Percentiles rank a stretch among this genome's conserved stretches.
Conservation (phyloP, 2,797 vertebrate genomes). For the Sphenodon punctatus region DNA sequence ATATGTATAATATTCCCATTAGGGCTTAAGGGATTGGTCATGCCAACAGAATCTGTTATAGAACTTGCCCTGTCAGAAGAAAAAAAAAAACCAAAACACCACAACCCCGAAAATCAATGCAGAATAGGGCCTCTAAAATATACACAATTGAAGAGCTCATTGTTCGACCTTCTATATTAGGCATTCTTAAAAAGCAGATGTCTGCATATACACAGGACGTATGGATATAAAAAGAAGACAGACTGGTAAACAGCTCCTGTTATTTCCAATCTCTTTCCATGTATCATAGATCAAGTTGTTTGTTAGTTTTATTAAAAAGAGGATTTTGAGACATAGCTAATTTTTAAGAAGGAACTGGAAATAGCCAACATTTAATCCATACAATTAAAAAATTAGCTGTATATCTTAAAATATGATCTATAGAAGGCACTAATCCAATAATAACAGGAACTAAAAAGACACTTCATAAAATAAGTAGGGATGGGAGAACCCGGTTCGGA, state of each 20-base stretch:
- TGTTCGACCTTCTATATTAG: background rate
- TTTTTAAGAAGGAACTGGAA: constrained; percentile 19
- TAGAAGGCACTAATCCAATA: constrained; percentile 19
- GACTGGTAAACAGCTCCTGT: constrained; percentile 1
- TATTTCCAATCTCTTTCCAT: constrained; percentile 20
- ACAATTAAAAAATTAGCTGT: background rate
- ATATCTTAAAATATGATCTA: constrained; percentile 10
- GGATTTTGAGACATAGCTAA: constrained; percentile 10
- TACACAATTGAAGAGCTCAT: background rate
- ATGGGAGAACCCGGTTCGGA: too few species aligned
- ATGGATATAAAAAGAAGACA: background rate
- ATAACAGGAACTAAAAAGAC: constrained; percentile 20
- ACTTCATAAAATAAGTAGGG: too few species aligned
- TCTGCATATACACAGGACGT: background rate
- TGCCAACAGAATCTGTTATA: background rate
- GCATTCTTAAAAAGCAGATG: too few species aligned
- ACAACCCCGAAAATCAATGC: background rate
- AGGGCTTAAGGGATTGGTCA: background rate
- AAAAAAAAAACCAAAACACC: background rate
- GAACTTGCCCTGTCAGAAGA: background rate
- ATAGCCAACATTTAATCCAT: constrained; percentile 24
- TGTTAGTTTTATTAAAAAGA: constrained; percentile 22
- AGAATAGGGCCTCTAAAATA: background rate
- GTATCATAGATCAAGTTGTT: constrained; percentile 14
- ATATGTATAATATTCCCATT: background rate